phyloP scores from a whole-genome alignment of 1,140 invertebrate species.

The Drosophila equinoxialis region DNA sequence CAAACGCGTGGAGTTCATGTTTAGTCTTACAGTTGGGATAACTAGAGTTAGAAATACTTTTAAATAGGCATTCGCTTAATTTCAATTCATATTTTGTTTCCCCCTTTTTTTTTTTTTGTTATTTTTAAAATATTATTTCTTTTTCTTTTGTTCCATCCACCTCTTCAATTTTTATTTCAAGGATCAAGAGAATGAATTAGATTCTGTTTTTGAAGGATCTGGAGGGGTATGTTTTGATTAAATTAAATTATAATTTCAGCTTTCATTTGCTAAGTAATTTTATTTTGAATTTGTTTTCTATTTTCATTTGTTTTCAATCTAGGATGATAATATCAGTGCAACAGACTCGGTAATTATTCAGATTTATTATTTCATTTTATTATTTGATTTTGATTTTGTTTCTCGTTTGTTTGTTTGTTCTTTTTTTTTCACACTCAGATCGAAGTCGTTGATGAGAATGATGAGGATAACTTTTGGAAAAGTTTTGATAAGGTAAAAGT shows the following conservation, averaged over 20 bases:
- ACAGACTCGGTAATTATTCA: not conserved
- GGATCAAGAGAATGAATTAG: constrained; percentile 42
- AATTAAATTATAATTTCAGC: constrained; percentile 7
- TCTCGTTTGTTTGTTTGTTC: constrained; percentile 10
- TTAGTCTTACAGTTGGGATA: too few relatives aligned
- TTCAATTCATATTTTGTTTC: too few relatives aligned
- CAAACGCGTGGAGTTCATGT: too few relatives aligned
- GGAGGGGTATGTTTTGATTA: constrained; percentile 35
- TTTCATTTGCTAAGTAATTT: constrained; percentile 6
- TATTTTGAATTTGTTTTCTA: not conserved
- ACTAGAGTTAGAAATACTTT: too few relatives aligned
- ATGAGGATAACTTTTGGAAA: constrained; percentile 31
- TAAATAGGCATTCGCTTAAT: too few relatives aligned
- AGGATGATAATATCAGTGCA: not conserved
- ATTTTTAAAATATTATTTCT: too few relatives aligned
- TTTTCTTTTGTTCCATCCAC: too few relatives aligned
- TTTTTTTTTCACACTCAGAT: constrained; percentile 17
- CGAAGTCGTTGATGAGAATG: not conserved
- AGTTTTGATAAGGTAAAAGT: constrained; percentile 26
- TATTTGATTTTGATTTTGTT: constrained; percentile 13
- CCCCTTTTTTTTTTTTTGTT: too few relatives aligned
- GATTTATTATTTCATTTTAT: constrained; percentile 14
- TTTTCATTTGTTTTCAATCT: constrained; percentile 10
- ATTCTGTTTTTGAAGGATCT: constrained; percentile 29
- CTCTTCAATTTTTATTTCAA: constrained; percentile 19